phyloP scores from a whole-genome alignment of 2,888 invertebrate species.

The Acrobasis repandana region DNA sequence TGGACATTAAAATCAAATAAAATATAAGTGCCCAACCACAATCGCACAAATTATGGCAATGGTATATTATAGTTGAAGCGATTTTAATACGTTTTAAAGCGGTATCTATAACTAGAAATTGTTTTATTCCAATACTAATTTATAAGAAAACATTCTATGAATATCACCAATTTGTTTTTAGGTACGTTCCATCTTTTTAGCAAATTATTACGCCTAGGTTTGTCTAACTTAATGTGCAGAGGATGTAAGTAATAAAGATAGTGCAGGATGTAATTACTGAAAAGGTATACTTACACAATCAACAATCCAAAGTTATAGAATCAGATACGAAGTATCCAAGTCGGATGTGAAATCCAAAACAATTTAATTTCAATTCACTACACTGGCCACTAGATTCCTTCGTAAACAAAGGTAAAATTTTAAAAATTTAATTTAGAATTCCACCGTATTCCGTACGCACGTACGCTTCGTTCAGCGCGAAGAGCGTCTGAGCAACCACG shows the following conservation, averaged over 20 bases:
- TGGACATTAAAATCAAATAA: neutral
- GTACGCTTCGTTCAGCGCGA: constrained; percentile 42
- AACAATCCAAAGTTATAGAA: constrained; percentile 58
- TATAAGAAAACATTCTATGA: too few species aligned
- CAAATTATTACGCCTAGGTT: too few species aligned
- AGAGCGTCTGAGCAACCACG: constrained; percentile 63
- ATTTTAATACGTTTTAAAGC: too few species aligned
- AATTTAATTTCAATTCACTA: constrained; percentile 56
- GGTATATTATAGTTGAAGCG: too few species aligned
- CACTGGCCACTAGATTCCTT: constrained; percentile 60
- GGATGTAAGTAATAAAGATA: constrained; percentile 30
- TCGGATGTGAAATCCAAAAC: constrained; percentile 53
- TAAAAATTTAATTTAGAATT: constrained; percentile 50
- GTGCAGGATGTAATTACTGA: constrained; percentile 21
- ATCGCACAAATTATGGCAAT: too few species aligned
- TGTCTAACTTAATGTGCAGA: constrained; percentile 14
- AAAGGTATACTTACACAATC: constrained; percentile 63
- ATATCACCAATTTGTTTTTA: too few species aligned
- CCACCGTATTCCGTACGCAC: constrained; percentile 55
- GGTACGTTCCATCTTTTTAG: too few species aligned
- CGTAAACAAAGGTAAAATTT: constrained; percentile 39
- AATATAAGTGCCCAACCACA: neutral
- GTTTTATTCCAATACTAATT: too few species aligned
- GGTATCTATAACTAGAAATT: too few species aligned
- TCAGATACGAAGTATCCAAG: constrained; percentile 46